A percentile compares a stretch with the other conserved stretches of the same genome.
These are phyloP conservation scores for Corythoichthys intestinalis DNA, from an alignment of 2,113 vertebrate genomes.

Conservation along the genomic window DNA sequence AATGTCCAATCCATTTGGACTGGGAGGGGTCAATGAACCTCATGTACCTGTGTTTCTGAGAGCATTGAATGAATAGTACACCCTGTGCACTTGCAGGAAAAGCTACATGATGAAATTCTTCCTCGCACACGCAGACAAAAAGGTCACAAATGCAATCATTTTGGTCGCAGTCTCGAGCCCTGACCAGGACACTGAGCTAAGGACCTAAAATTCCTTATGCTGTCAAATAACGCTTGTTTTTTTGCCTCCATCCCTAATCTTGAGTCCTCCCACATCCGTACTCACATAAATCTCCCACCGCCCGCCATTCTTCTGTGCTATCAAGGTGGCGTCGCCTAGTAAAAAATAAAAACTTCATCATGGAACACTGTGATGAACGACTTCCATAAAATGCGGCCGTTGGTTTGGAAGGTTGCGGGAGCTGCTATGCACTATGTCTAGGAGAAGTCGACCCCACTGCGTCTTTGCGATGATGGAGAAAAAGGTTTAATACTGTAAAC, in stretches of 20 bases:
- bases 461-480: background rate
- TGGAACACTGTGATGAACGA: conserved; percentile 1
- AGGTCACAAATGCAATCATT: too few species aligned
- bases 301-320: background rate
- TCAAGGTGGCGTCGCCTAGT: background rate
- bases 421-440: background rate
- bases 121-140: too few species aligned
- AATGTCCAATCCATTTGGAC: too few species aligned
- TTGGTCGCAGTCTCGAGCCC: background rate
- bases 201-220: background rate
- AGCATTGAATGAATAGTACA: too few species aligned
- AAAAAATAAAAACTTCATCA: conserved; percentile 7
- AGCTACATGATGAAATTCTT: too few species aligned
- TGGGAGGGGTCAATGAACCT: too few species aligned
- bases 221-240: background rate
- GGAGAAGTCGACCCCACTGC: background rate
- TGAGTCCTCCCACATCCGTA: background rate
- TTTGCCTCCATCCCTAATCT: background rate
- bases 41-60: too few species aligned
- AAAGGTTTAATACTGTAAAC: background rate
- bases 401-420: background rate
- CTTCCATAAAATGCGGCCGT: background rate
- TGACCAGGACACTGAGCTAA: background rate
- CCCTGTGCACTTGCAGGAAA: too few species aligned
- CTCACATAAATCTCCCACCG: background rate